phyloP scores from a whole-genome alignment of 2,797 vertebrate genomes.

The Tolypeutes matacus region DNA sequence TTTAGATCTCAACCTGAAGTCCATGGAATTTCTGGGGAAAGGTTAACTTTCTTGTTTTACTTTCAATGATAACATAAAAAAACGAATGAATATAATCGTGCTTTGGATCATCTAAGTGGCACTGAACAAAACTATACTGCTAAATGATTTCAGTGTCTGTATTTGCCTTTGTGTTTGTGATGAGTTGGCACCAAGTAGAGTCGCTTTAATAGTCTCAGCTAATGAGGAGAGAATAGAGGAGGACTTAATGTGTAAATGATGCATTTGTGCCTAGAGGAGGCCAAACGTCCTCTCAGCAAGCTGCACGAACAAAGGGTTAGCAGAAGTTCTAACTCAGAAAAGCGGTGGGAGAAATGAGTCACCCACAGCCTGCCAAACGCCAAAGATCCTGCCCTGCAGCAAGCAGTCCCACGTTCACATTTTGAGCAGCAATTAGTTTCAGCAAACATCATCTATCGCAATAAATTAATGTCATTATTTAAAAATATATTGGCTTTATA shows the following conservation, averaged over 20 bases:
- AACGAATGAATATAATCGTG: not conserved
- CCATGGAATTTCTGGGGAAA: not conserved
- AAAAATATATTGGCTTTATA: not conserved
- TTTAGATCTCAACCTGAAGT: constrained; percentile 27
- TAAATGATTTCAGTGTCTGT: not conserved
- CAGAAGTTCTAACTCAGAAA: not conserved
- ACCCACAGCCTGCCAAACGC: accelerated
- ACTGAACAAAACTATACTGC: not conserved
- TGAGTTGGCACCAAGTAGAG: not conserved
- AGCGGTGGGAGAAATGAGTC: not conserved
- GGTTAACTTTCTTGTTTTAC: not conserved
- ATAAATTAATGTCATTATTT: constrained; percentile 5
- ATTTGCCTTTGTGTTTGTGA: not conserved
- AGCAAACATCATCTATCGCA: not conserved
- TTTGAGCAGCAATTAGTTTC: not conserved
- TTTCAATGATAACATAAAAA: not conserved
- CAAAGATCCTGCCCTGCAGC: not conserved
- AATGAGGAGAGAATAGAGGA: constrained; percentile 40
- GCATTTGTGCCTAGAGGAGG: constrained; percentile 4
- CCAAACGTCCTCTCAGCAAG: not conserved
- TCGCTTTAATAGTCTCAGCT: constrained; percentile 29
- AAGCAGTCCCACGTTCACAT: accelerated
- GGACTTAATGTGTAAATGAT: constrained; percentile 50
- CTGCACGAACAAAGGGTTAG: not conserved
- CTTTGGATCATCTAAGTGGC: not conserved